Base-by-base conservation (phyloP, 2,888 invertebrate species). In the Eueremaeus valkanovi region DNA sequence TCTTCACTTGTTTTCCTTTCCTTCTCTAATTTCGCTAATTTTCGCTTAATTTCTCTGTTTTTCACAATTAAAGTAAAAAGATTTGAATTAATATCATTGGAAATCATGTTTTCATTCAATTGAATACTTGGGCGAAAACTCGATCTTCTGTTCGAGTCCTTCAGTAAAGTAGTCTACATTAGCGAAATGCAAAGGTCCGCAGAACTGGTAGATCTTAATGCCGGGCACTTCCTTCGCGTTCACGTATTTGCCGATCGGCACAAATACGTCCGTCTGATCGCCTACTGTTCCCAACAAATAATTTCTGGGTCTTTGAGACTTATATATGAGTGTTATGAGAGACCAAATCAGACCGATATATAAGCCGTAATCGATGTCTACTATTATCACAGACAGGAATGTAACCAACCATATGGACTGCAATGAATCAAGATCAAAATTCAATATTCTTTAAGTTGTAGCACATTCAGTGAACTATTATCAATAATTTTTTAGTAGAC, bases 361-460 rank as follows among this genome's bases (percentile, higher is more conserved):
- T 5, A 95, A 85, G 0, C 95, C 95, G 80, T 89, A 86, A 81
- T 92, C 92, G 76, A 95, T 92, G 82, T 93, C 91, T 73, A 93
- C 82, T 31, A 92, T 80, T 18, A 91, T 84, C 0, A 93, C 93
- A 0, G 88, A 86, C 3, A 89, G 79, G 83, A 93, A 95, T 0
- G 93, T 91, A 3, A 88, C 85, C 2, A 92, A 82, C 93, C 94
- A 95, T 18, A 93, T 89, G 0, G 80, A 78, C 83, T 83, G 73
- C 77, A 80, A 78, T n/a, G n/a, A n/a, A n/a, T n/a, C n/a, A n/a
- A 29, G 31, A 70, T n/a, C 27, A 31, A 13, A 63, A 2, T 24
- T 16, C 31, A n/a, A n/a, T n/a, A n/a, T n/a, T n/a, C n/a, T n/a
- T n/a, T n/a, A n/a, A n/a, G n/a, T n/a, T n/a, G n/a, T n/a, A n/a